These are phyloP conservation scores for Acanthosepion esculentum DNA, from an alignment of 2,888 invertebrate genomes.

Conservation along the genomic window DNA sequence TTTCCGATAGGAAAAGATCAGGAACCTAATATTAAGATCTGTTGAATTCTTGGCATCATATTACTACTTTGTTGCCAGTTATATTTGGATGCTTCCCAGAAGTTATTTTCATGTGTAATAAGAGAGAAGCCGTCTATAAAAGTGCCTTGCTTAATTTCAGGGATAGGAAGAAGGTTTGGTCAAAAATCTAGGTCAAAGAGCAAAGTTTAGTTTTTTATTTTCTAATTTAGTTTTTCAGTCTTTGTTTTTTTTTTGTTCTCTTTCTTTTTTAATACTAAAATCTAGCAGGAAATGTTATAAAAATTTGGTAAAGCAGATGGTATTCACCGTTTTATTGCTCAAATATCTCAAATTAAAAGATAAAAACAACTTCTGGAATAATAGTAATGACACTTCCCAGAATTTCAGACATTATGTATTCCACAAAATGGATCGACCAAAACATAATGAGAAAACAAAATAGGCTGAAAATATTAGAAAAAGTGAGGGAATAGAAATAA, in stretches of 20 bases:
- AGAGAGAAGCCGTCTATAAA: not conserved
- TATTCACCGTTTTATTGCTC: too few species aligned
- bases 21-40: slow-evolving; percentile 5
- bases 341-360: too few species aligned
- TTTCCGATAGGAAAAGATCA: not conserved
- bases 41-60: not conserved
- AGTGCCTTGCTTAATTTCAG: not conserved
- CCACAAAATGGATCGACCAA: too few species aligned
- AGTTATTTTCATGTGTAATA: slow-evolving; percentile 21
- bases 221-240: not conserved
- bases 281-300: not conserved
- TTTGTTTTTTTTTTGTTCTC: not conserved
- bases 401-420: too few species aligned
- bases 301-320: too few species aligned
- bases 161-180: not conserved
- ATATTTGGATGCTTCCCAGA: not conserved
- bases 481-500: too few species aligned
- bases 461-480: too few species aligned
- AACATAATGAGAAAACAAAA: too few species aligned
- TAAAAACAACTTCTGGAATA: too few species aligned
- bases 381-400: too few species aligned
- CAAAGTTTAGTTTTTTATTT: not conserved
- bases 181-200: not conserved
- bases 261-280: not conserved
- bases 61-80: not conserved